Conservation (phyloP, 2,888 invertebrate species). For the Drymonia ruficornis region DNA sequence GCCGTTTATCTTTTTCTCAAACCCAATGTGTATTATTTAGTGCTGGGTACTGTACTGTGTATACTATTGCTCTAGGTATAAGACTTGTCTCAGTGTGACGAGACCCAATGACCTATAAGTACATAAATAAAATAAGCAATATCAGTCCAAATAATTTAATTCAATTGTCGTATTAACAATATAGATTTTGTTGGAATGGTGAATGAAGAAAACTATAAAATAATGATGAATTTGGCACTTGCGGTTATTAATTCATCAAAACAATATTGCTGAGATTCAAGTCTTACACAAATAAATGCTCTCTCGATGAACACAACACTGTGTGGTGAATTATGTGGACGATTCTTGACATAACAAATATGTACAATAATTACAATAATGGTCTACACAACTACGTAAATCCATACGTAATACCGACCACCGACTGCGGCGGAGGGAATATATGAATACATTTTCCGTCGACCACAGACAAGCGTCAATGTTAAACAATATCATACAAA, state of each 20-base stretch:
- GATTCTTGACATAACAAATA: constrained; percentile 70
- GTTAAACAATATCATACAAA: constrained; percentile 23
- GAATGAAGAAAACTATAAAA: constrained; percentile 53
- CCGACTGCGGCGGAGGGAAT: constrained; percentile 9
- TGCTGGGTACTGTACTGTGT: too few species aligned
- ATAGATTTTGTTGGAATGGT: constrained; percentile 73
- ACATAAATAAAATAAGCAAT: neutral
- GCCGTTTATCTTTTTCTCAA: too few species aligned
- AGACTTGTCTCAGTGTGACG: too few species aligned
- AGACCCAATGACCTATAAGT: neutral
- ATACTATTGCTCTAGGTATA: too few species aligned
- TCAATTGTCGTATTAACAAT: constrained; percentile 62
- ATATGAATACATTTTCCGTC: neutral
- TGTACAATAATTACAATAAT: constrained; percentile 77
- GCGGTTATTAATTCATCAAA: constrained; percentile 53
- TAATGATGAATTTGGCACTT: constrained; percentile 74
- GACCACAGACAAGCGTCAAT: constrained; percentile 11
- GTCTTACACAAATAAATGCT: constrained; percentile 71
- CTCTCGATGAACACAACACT: constrained; percentile 51
- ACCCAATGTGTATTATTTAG: too few species aligned
- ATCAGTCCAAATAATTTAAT: constrained; percentile 81
- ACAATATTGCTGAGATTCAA: constrained; percentile 69
- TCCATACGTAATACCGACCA: too few species aligned
- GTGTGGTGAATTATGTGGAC: constrained; percentile 55
- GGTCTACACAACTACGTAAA: constrained; percentile 46